A percentile compares a stretch with the other conserved stretches of the same genome.
phyloP scores from a whole-genome alignment of 92 coral and sea anemone species.

The Pocillopora meandrina region DNA sequence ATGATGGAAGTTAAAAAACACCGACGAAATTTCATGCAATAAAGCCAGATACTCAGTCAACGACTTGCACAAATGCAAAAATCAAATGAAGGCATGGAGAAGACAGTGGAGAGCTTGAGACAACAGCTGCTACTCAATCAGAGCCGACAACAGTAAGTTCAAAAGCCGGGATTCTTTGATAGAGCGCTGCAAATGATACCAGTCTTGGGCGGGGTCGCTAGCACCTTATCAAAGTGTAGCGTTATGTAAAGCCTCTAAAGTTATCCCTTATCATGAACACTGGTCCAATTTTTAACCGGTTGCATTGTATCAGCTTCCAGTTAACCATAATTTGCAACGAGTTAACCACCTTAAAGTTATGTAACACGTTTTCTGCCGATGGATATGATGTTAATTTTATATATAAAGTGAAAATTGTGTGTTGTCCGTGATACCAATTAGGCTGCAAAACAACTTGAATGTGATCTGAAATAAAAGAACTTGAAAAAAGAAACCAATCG shows the following conservation, averaged over 20 bases:
- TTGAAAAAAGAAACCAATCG: no score
- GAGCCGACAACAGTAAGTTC: conserved; percentile 6
- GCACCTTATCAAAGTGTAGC: conserved; percentile 22
- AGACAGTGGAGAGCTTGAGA: not conserved
- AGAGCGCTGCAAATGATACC: conserved; percentile 21
- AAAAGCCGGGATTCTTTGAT: not conserved
- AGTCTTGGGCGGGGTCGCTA: not conserved
- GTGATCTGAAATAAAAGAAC: no score
- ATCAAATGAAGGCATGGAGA: no score
- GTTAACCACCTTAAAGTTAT: not conserved
- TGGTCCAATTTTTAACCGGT: not conserved
- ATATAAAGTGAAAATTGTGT: no score
- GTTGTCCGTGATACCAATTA: no score
- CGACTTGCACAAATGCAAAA: no score
- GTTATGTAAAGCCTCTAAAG: conserved; percentile 11
- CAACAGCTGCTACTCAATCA: conserved; percentile 3
- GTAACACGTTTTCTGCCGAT: not conserved
- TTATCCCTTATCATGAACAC: not conserved
- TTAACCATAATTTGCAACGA: not conserved
- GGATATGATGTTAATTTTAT: not conserved
- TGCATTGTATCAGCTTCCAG: not conserved
- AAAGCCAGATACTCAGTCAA: conserved; percentile 14
- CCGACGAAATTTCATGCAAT: conserved; percentile 29
- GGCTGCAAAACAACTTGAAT: no score
- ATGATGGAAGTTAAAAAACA: conserved; percentile 45